A percentile compares a stretch with the other conserved stretches of the same genome.
phyloP scores from a whole-genome alignment of 1,140 invertebrate species.

The Nylanderia fulva region DNA sequence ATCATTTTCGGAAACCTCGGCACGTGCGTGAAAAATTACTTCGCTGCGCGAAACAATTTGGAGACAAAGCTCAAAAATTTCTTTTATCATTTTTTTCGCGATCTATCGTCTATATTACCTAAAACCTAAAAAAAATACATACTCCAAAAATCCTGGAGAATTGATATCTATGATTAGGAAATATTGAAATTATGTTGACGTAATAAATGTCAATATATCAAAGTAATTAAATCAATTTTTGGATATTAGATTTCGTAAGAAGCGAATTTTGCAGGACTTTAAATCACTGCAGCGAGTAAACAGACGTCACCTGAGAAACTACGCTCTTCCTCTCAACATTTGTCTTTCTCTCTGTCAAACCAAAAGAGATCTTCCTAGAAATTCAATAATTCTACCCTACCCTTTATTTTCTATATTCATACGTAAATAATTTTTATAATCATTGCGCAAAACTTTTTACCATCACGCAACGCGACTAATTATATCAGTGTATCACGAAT shows the following conservation, averaged over 20 bases:
- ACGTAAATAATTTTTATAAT: background rate
- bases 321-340: conserved; percentile 16
- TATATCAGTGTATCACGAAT: background rate
- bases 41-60: background rate
- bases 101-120: background rate
- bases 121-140: background rate
- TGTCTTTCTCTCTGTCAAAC: conserved; percentile 6
- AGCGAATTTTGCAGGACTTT: conserved; percentile 34
- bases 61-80: background rate
- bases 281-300: conserved; percentile 67
- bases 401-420: background rate
- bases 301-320: conserved; percentile 23
- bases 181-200: background rate
- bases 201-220: background rate
- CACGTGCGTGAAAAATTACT: background rate
- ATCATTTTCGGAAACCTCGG: background rate
- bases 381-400: conserved; percentile 27
- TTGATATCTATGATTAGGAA: background rate
- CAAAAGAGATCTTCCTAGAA: background rate
- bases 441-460: background rate
- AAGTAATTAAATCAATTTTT: background rate
- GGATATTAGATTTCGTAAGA: background rate
- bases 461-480: background rate
- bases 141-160: background rate
- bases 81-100: background rate